phyloP scores from a whole-genome alignment of 2,888 invertebrate species.

The Phalera bucephala region DNA sequence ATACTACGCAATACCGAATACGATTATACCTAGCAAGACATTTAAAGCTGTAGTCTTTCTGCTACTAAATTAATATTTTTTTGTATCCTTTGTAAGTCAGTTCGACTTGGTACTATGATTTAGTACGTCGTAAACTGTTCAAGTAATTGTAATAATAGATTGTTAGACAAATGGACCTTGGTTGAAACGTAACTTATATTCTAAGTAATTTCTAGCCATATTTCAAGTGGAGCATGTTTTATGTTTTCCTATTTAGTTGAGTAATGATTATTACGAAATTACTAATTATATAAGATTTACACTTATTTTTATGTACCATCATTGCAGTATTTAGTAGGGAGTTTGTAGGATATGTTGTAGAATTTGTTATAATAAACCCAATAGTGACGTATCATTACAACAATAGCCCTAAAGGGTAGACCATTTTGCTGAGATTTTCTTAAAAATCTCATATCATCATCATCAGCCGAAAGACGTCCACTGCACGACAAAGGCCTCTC shows the following conservation, averaged over 20 bases:
- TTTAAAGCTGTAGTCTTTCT: too few relatives aligned
- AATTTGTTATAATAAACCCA: too few relatives aligned
- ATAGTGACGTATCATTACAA: too few relatives aligned
- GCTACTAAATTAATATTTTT: not conserved
- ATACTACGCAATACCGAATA: conserved; percentile 3
- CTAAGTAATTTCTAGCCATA: conserved; percentile 11
- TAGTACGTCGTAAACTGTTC: not conserved
- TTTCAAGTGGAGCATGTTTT: conserved; percentile 1
- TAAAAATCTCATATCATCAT: too few relatives aligned
- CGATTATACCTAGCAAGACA: not conserved
- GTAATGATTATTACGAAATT: conserved; percentile 1
- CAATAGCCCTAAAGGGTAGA: too few relatives aligned
- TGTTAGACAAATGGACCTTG: conserved; percentile 20
- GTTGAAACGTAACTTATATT: conserved; percentile 17
- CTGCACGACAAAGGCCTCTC: too few relatives aligned
- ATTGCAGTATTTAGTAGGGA: too few relatives aligned
- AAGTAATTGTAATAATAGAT: conserved; percentile 13
- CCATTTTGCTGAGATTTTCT: too few relatives aligned
- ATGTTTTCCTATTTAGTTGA: conserved; percentile 18
- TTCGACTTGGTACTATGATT: not conserved
- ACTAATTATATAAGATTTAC: too few relatives aligned
- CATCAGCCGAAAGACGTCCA: too few relatives aligned
- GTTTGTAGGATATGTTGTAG: too few relatives aligned
- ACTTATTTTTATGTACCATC: too few relatives aligned
- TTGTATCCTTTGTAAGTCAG: not conserved